A percentile compares a stretch with the other conserved stretches of the same genome.
These are phyloP conservation scores for Proteles cristata DNA, from an alignment of 2,113 vertebrate genomes.

Conservation along the genomic window DNA sequence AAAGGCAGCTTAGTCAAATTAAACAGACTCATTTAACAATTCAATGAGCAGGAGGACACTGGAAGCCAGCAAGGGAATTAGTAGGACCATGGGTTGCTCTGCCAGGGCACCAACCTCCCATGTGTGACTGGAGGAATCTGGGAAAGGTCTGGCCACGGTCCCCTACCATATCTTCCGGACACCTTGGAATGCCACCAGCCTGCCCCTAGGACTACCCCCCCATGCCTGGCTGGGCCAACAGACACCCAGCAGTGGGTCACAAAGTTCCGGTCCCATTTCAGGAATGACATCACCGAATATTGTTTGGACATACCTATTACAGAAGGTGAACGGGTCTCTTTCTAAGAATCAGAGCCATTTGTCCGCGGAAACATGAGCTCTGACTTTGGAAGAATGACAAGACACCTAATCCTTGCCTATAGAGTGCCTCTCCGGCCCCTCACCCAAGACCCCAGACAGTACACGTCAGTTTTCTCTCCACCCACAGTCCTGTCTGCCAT, in stretches of 20 bases:
- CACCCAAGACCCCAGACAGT: not conserved
- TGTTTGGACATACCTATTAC: not conserved
- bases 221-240: rapidly evolving
- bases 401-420: not conserved
- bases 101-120: not conserved
- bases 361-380: rapidly evolving
- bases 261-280: not conserved
- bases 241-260: not conserved
- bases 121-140: not conserved
- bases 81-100: not conserved
- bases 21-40: conserved; percentile 39
- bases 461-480: not conserved
- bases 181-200: not conserved
- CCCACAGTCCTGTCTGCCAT: rapidly evolving
- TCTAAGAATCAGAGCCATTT: not conserved
- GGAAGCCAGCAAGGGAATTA: not conserved
- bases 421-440: no score
- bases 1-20: conserved; percentile 33
- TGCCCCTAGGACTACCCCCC: no score
- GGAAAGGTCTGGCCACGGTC: not conserved
- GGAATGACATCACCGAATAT: not conserved
- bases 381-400: not conserved
- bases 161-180: rapidly evolving
- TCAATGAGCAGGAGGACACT: not conserved
- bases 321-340: not conserved